Conservation (phyloP, 92 coral and sea anemone genomes). For the Siderastrea radians region DNA sequence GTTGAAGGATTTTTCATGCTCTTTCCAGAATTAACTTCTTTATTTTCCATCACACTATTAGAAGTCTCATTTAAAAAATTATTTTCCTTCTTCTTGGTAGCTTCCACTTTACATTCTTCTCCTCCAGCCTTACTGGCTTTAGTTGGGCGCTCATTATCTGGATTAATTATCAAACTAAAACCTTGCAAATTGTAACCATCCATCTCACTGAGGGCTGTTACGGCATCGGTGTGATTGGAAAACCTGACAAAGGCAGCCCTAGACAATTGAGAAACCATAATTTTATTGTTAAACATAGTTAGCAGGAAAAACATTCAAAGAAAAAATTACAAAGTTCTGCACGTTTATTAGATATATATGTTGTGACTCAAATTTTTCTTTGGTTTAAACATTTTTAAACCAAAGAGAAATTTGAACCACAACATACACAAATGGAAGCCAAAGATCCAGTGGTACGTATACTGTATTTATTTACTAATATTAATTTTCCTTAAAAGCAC, state of each 20-base stretch:
- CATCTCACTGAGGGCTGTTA: slow-evolving; percentile 64
- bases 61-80: not conserved
- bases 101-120: not conserved
- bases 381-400: too few species aligned
- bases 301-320: not conserved
- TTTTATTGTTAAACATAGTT: not conserved
- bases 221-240: slow-evolving; percentile 64
- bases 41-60: not conserved
- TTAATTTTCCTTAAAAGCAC: too few species aligned
- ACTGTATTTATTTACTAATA: too few species aligned
- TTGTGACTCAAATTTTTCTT: too few species aligned
- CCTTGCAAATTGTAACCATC: slow-evolving; percentile 65
- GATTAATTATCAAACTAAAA: slow-evolving; percentile 42
- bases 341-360: too few species aligned
- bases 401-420: too few species aligned
- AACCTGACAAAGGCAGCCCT: slow-evolving; percentile 79
- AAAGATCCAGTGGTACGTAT: too few species aligned
- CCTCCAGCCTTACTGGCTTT: not conserved
- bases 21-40: not conserved
- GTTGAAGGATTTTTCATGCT: not conserved
- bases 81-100: slow-evolving; percentile 4
- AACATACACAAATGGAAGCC: too few species aligned
- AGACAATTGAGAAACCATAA: not conserved
- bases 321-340: not conserved
- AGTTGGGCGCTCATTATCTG: slow-evolving; percentile 27